These are phyloP conservation scores for Pammene fasciana DNA, from an alignment of 2,888 invertebrate genomes.

Conservation along the genomic window DNA sequence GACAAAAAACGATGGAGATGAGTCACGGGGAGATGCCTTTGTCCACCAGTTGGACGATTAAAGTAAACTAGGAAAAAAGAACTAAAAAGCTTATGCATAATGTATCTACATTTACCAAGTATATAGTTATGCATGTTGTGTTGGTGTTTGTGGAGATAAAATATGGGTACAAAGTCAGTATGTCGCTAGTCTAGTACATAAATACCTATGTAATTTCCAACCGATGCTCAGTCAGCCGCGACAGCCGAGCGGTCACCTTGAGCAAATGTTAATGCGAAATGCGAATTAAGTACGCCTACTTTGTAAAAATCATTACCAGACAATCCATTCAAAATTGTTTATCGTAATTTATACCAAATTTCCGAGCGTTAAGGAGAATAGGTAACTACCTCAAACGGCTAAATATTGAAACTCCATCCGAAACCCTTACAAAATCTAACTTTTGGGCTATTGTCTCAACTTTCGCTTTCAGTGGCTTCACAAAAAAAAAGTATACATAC, in stretches of 20 bases:
- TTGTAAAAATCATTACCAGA: constrained; percentile 49
- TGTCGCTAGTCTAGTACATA: constrained; percentile 28
- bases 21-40: too few relatives aligned
- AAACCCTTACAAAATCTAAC: constrained; percentile 1
- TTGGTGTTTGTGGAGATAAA: background rate
- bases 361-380: too few relatives aligned
- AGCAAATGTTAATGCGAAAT: constrained; percentile 78
- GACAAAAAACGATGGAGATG: too few relatives aligned
- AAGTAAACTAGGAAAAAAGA: too few relatives aligned
- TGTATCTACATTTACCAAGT: too few relatives aligned
- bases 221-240: constrained; percentile 79
- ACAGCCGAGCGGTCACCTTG: constrained; percentile 79
- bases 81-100: too few relatives aligned
- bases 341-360: background rate
- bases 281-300: constrained; percentile 45
- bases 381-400: too few relatives aligned
- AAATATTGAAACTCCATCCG: constrained; percentile 7
- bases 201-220: constrained; percentile 51
- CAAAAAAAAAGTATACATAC: background rate
- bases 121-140: background rate
- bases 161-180: constrained; percentile 12
- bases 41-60: too few relatives aligned
- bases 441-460: constrained; percentile 16
- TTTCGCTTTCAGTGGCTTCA: constrained; percentile 12
- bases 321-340: constrained; percentile 10